Evolutionary conservation across 2,888 invertebrate species (phyloP), one percentile per base, ranked within the genome.

Genomic region (Lepidonotus clava): DNA sequence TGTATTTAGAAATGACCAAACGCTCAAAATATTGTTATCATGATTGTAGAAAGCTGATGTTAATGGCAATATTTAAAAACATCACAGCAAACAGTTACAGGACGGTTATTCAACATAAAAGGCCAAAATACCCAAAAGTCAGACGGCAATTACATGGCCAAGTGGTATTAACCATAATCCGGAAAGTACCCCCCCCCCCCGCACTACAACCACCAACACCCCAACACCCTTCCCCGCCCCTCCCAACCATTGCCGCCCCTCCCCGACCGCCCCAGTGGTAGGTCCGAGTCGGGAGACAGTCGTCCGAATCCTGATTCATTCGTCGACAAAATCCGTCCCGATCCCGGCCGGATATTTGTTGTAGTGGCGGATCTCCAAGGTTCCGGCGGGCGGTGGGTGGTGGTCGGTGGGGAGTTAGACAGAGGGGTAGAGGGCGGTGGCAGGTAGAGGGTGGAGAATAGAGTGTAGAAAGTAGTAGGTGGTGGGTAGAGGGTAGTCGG

Each of bases 311-410:
- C 71, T 80, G 80, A 80, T 80, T 46, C 80, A 80, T 80, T 41
- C 51, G 24, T 28, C 18, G 41, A 0, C 1, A 5, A 80, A 80
- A 80, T 24, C 80, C 80, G 46, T 6, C 24, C 41, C 24, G 46
- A 80, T 21, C 80, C 80, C 21, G 24, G 51, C 80, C 80, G 80
- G 80, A 80, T 80, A 80, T 80, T 80, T 80, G 80, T 51, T 51
- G 46, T 80, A 32, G 41, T 46, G n/a, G 41, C 51, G 51, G 80
- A 80, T 80, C 80, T 80, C 18, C 80, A 28, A n/a, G 80, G 41
- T 80, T 80, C 80, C 80, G 80, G 28, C 51, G 80, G 76, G 66
- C 32, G 24, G 28, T n/a, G 8, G 28, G 28, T 6, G 28, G 24
- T n/a, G n/a, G 8, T 66, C 8, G 11, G 66, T 66, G 8, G 28